Conservation (phyloP, 53 echinoderm and acorn worm species). For the Stichopus horrens region DNA sequence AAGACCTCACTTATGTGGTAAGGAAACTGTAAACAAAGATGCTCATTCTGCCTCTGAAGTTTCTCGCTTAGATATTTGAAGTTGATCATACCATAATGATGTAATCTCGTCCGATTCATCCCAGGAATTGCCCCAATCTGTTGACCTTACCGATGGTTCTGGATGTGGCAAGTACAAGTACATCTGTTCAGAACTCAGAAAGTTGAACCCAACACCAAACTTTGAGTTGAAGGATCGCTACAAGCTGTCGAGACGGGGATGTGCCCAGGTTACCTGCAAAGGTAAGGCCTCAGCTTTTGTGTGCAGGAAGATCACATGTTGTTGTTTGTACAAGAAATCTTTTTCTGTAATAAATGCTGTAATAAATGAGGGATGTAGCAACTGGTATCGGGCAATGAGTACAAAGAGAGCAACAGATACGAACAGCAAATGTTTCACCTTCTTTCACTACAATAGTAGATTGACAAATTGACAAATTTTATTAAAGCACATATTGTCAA, state of each 20-base stretch:
- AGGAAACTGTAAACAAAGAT: neutral
- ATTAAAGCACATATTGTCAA: no score
- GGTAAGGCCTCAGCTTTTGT: neutral
- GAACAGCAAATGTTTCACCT: no score
- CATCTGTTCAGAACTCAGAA: conserved; percentile 34
- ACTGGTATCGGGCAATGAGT: no score
- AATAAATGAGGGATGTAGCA: no score
- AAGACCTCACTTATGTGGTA: conserved; percentile 33
- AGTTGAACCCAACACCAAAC: conserved; percentile 24
- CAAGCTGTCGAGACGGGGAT: conserved; percentile 30
- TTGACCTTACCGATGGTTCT: conserved; percentile 38
- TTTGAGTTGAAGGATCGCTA: conserved; percentile 23
- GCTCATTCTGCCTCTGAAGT: no score
- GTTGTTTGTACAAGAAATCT: no score
- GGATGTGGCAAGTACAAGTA: conserved; percentile 38
- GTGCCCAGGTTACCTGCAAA: conserved; percentile 44
- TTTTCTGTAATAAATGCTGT: no score
- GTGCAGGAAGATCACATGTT: neutral
- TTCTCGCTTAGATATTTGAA: neutral
- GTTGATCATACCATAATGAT: neutral
- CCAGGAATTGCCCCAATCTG: conserved; percentile 32
- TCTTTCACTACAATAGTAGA: no score
- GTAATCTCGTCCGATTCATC: neutral
- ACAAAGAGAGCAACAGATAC: no score
- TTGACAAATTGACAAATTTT: no score